A percentile compares a stretch with the other conserved stretches of the same genome.
Evolutionary conservation across 2,888 invertebrate species (phyloP).

Genomic region (Gisinianus flammeolus): DNA sequence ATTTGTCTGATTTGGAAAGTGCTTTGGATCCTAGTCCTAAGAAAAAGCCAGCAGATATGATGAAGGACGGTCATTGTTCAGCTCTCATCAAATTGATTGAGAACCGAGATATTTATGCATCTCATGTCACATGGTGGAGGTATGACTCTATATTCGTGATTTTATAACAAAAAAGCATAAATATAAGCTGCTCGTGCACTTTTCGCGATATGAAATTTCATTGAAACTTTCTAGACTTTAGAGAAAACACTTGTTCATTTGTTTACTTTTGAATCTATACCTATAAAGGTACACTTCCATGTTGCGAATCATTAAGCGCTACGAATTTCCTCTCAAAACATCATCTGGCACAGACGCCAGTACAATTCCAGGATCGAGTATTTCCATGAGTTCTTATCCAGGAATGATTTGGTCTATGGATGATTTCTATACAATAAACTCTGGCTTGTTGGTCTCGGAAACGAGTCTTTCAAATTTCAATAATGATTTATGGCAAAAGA

Average conservation of each 20-base stretch:
- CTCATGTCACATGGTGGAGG: conserved; percentile 81
- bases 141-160: conserved; percentile 61
- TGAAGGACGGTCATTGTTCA: conserved; percentile 68
- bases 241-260: not conserved
- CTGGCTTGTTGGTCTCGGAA: conserved; percentile 74
- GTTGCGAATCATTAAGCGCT: conserved; percentile 82
- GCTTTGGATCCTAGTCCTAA: conserved; percentile 52
- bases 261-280: too few relatives aligned
- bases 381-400: conserved; percentile 84
- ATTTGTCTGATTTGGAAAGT: conserved; percentile 72
- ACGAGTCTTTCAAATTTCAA: conserved; percentile 80
- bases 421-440: conserved; percentile 75
- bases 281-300: conserved; percentile 81
- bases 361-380: conserved; percentile 71
- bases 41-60: not conserved
- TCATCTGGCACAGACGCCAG: conserved; percentile 64
- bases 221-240: too few relatives aligned
- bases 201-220: too few relatives aligned
- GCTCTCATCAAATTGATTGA: conserved; percentile 71
- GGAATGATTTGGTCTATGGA: conserved; percentile 81
- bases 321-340: conserved; percentile 77
- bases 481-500: conserved; percentile 71
- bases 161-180: too few relatives aligned
- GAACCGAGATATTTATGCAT: conserved; percentile 70
- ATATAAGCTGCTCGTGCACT: too few relatives aligned